These are phyloP conservation scores for Hemicordylus capensis DNA, from an alignment of 2,113 vertebrate species.

Conservation along the genomic window DNA sequence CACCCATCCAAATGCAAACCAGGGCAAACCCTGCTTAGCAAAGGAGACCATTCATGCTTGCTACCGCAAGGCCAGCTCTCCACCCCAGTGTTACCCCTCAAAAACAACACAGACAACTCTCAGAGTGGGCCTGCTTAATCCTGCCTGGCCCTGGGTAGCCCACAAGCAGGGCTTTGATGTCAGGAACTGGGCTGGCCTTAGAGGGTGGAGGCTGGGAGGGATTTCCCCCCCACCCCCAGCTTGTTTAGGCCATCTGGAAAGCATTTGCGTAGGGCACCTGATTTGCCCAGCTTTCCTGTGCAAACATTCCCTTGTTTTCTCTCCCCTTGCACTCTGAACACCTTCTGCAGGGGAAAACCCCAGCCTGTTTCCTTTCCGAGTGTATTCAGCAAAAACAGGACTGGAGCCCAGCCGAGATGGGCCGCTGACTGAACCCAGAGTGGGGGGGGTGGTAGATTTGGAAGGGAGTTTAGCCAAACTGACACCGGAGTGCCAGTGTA, in stretches of 20 bases:
- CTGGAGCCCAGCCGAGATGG: neutral
- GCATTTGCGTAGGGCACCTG: neutral
- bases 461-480: no score
- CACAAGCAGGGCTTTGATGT: neutral
- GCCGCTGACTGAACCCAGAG: neutral
- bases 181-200: neutral
- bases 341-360: neutral
- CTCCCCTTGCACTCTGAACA: neutral
- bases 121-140: no score
- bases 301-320: neutral
- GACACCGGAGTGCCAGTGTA: neutral
- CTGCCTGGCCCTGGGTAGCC: neutral
- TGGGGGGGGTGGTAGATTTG: no score
- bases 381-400: no score
- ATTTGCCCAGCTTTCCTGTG: neutral
- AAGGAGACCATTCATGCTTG: no score
- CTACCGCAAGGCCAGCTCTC: no score
- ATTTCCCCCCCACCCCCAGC: neutral
- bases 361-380: neutral
- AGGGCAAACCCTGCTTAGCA: no score
- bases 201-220: neutral
- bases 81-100: no score
- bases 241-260: neutral
- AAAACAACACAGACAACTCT: no score
- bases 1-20: no score